Base-by-base conservation (phyloP, 2,797 vertebrate species). In the Cryptoblepharus egeriae region DNA sequence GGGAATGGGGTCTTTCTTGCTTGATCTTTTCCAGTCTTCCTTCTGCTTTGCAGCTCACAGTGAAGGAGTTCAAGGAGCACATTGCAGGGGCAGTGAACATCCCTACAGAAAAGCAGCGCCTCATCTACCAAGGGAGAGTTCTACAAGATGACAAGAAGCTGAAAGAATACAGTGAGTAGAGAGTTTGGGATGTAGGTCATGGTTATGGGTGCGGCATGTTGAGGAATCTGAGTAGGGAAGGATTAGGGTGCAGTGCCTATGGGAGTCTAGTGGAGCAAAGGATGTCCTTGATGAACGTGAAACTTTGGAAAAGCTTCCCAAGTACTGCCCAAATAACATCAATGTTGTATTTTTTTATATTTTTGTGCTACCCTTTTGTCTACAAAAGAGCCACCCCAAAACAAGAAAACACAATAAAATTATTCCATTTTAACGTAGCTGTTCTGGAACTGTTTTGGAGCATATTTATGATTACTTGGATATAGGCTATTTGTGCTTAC, bases 121-220 rank as follows among this genome's bases (percentile, higher is more conserved):
- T 99, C 84, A 99, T 99, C 86, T 99, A 99, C 82, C 98, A 99
- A 94, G 98, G 98, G 26, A 93, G 98, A 80, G 98, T 99, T 81
- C 93, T 99, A 79, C 98, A 98, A 92, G 98, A 99, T 90, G 98
- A 98, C 74, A 96, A 96, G 94, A 98, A 97, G 73, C 95, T 98
- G 73, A 92, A 96, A 85, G 98, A 98, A 88, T 98, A 98, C 91
- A 98, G 98, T 98, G 92, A 96, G 97, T 91, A 35, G 2, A 22
- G 58, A 22, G 22, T 20, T 39, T 16, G 13, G 45, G 28, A 2
- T 35, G n/a, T 7, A 64, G 22, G 24, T 60, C 39, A 45, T 57
- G 30, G 57, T 78, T 35, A 45, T 57, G 30, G 57, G 76, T 35
- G 32, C 0, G 20, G n/a, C n/a, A 55, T 7, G 10, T 30, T 32